phyloP scores from a whole-genome alignment of 2,797 vertebrate species.

The Sebastes ruberrimus region DNA sequence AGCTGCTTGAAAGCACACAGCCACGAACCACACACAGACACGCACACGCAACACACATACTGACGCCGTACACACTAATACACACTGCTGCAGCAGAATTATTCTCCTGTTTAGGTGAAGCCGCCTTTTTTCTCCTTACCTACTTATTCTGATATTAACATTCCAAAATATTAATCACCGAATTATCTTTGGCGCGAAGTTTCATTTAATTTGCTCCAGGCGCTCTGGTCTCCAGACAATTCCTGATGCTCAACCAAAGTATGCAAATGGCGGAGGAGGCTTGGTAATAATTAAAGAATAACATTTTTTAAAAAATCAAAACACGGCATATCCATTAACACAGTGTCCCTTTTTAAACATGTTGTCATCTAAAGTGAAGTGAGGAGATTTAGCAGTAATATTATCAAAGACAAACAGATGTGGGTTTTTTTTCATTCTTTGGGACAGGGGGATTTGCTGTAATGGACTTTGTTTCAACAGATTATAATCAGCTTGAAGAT shows the following conservation, averaged over 20 bases:
- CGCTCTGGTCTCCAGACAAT: conserved; percentile 75
- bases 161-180: conserved; percentile 83
- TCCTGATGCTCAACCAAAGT: conserved; percentile 73
- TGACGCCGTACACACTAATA: conserved; percentile 12
- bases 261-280: conserved; percentile 78
- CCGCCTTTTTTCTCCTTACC: conserved; percentile 61
- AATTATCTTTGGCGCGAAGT: conserved; percentile 81
- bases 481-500: conserved; percentile 38
- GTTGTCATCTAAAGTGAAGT: conserved; percentile 55
- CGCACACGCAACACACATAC: neutral
- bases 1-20: conserved; percentile 53
- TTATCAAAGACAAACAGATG: conserved; percentile 15
- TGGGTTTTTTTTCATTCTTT: neutral
- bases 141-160: conserved; percentile 78
- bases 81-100: conserved; percentile 54
- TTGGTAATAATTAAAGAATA: conserved; percentile 72
- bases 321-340: conserved; percentile 68
- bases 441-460: neutral
- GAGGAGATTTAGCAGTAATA: conserved; percentile 9
- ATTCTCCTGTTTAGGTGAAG: conserved; percentile 72
- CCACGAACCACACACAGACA: neutral
- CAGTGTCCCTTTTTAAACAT: conserved; percentile 39
- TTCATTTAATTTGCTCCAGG: conserved; percentile 82
- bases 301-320: neutral
- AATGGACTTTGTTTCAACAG: conserved; percentile 20